Conservation (phyloP, 2,888 invertebrate genomes). For the Perdita meconis region DNA sequence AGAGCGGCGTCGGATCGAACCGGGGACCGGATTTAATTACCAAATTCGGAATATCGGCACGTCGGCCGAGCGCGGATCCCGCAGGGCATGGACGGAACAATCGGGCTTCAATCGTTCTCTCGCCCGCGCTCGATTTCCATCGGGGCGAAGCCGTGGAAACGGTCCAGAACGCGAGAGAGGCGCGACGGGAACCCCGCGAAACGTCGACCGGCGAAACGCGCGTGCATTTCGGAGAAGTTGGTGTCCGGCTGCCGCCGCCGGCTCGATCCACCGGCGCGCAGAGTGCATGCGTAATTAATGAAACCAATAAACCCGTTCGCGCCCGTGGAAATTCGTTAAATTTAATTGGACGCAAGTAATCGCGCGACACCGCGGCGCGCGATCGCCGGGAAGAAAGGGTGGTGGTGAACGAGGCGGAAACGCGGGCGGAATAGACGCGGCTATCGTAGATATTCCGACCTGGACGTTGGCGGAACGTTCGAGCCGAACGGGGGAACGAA, state of each 20-base stretch:
- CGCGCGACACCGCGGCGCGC: constrained; percentile 52
- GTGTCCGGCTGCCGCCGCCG: constrained; percentile 14
- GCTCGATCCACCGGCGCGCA: constrained; percentile 13
- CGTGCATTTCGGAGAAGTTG: constrained; percentile 59
- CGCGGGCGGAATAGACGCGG: neutral
- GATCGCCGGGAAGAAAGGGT: constrained; percentile 26
- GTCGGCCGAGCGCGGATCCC: constrained; percentile 72
- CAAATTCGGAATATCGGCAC: constrained; percentile 80
- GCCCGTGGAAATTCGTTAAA: constrained; percentile 80
- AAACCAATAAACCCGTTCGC: constrained; percentile 81
- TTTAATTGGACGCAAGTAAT: constrained; percentile 83
- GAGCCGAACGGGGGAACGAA: too few species aligned
- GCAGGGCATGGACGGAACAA: constrained; percentile 73
- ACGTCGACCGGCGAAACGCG: constrained; percentile 46
- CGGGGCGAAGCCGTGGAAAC: neutral
- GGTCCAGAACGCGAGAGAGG: constrained; percentile 37
- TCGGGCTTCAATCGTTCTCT: constrained; percentile 68
- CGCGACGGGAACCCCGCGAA: constrained; percentile 39
- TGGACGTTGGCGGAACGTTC: neutral
- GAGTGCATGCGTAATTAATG: constrained; percentile 81
- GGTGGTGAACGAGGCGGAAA: constrained; percentile 15
- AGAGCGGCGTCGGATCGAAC: constrained; percentile 25
- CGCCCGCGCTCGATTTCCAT: constrained; percentile 40
- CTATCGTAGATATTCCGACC: neutral
- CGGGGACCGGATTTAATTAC: constrained; percentile 78